Conservation (phyloP, 2,113 vertebrate genomes). For the Amia ocellicauda region DNA sequence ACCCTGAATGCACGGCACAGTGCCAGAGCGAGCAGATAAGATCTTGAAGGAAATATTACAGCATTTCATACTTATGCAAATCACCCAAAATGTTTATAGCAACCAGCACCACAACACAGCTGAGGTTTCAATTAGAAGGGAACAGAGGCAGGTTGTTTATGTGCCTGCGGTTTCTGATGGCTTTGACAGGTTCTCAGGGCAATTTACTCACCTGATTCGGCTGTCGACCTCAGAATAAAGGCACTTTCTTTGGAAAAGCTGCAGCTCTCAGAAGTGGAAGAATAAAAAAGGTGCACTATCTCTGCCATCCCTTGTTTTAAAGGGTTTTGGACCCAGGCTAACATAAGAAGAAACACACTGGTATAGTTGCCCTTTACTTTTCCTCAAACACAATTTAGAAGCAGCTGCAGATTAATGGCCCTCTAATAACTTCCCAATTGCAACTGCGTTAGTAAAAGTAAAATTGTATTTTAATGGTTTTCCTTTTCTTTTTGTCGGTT, state of each 20-base stretch:
- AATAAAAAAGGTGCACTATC: too few species aligned
- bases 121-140: slow-evolving; percentile 53
- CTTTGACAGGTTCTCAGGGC: slow-evolving; percentile 54
- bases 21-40: slow-evolving; percentile 79
- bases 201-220: slow-evolving; percentile 41
- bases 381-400: slow-evolving; percentile 20
- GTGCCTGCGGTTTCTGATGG: slow-evolving; percentile 56
- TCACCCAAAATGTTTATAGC: slow-evolving; percentile 89
- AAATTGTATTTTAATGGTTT: slow-evolving; percentile 44
- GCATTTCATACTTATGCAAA: slow-evolving; percentile 86
- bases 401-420: slow-evolving; percentile 41
- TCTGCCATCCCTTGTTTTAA: neutral
- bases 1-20: slow-evolving; percentile 54
- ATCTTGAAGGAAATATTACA: slow-evolving; percentile 89
- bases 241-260: slow-evolving; percentile 41
- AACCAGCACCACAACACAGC: slow-evolving; percentile 88
- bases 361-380: slow-evolving; percentile 15
- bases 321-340: neutral
- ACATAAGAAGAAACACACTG: neutral
- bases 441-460: slow-evolving; percentile 36
- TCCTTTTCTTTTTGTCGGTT: neutral
- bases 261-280: neutral
- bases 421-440: slow-evolving; percentile 38
- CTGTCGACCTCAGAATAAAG: slow-evolving; percentile 25
- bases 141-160: slow-evolving; percentile 43